Base-by-base conservation (phyloP, 1,140 invertebrate species). In the Zophobas atratus region DNA sequence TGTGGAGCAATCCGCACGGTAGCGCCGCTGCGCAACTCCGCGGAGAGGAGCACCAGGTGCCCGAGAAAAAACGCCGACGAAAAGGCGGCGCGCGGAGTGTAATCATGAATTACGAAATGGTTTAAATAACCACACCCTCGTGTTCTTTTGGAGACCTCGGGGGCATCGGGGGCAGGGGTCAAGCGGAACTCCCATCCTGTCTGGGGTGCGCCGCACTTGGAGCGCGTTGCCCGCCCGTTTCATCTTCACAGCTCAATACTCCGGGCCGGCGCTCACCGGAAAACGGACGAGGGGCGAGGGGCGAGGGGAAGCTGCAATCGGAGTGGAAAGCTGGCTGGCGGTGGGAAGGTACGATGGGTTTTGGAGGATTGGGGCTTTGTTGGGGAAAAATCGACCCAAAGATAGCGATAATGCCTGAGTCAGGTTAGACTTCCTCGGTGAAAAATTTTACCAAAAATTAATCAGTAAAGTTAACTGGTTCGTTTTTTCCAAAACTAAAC, bases 101-200 rank as follows among this genome's bases (percentile, higher is more conserved):
- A 78, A 81, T 81, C 77, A 81, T 81, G 78, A 81, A 81, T 81
- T 81, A 81, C 80, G 78, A 81, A 81, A 81, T 75, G 75, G 78
- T 77, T 79, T 79, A 74, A 77, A 73, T 78, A 72, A 78, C 75
- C 80, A 81, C 80, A 81, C 80, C 80, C 78, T 81, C 71, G 55
- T 74, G 78, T 79, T 79, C 75, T 81, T 77, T 81, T 79, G 67
- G 75, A 74, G 73, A 48, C 63, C 77, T 76, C 75, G 70, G 56
- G 57, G 75, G 72, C 72, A 70, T 33, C 51, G 77, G 70, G 81
- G 75, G 70, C 46, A 76, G 77, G 79, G 81, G 81, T 79, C 79
- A 78, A 71, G 51, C 70, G 82, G 80, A 81, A 83, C 82, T 82
- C 82, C 82, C 82, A 83, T 83, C 82, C 82, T 83, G 82, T 83